Base-by-base conservation (phyloP, 2,113 vertebrate genomes). In the Tenebrosternarchus preto region DNA sequence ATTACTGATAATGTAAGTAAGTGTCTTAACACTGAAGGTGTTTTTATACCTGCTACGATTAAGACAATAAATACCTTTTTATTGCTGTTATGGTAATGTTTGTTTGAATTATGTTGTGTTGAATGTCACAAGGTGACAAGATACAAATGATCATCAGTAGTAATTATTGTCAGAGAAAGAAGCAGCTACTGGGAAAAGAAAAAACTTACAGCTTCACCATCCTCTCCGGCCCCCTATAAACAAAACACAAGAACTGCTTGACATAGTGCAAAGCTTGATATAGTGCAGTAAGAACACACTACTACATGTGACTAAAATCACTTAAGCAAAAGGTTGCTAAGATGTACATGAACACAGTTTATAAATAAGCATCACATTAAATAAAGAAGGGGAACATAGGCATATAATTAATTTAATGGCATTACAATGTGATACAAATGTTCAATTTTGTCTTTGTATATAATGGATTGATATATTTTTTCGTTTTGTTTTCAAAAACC, bases 191-290 rank as follows among this genome's bases (percentile, higher is more conserved):
- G 53, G n/a, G 4, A 56, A 31, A 59, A 55, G 3, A 22, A 25
- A 22, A 24, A 31, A 96, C 96, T 94, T 92, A 98, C 97, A 88
- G 93, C 93, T 31, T 94, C 93, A 50, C 96, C 96, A 56, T 92
- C 94, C 76, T 92, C 88, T 29, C 95, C 96, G 3, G 89, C 93
- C 5, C 96, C 96, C 97, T 98, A 86, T 69, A 64, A 72, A 91
- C 73, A 85, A 66, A 20, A 56, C 8, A 66, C n/a, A 9, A 6
- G 46, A n/a, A 77, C 1, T n/a, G n/a, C n/a, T n/a, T n/a, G n/a
- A n/a, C n/a, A n/a, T n/a, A n/a, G n/a, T n/a, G 15, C 19, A 57
- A 25, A 63, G 36, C 56, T 24, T 12, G n/a, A 46, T 66, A 24
- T 2, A 57, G 19, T 17, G 27, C 22, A 57, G 15, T 19, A 55